Base-by-base conservation (phyloP, 2,797 vertebrate genomes). In the Sebastes hopkinsi region DNA sequence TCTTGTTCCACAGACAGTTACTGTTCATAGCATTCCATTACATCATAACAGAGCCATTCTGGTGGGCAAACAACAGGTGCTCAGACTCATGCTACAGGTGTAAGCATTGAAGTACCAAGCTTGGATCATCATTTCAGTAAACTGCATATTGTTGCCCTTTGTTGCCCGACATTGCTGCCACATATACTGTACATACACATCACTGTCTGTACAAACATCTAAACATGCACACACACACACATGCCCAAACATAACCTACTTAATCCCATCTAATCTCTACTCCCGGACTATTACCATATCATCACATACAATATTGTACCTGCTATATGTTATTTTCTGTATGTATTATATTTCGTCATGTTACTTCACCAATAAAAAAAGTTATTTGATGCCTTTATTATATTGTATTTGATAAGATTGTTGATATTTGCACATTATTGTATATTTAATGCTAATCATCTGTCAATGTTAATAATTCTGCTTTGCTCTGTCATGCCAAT, bases 61-160 rank as follows among this genome's bases (percentile, higher is more conserved):
- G 60, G 22, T 67, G 50, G 61, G 67, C 81, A 89, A 88, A 83
- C 88, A 90, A 85, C 88, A 85, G 88, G 82, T 87, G 86, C 62
- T 75, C 32, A 67, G 8, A 82, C 23, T 59, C 13, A 16, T n/a
- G 2, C 38, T 83, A 38, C 82, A 87, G 80, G 76, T 90, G 84
- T 16, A 72, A 46, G 60, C 46, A 52, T 9, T 52, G 46, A 25
- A n/a, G 16, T 20, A 30, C 58, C 22, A 80, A 54, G 56, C 52
- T 8, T 69, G 56, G 29, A 72, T 68, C 56, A 79, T 68, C 30
- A 25, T 46, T 80, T 81, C 9, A 67, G 59, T 54, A n/a, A 62
- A 62, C 32, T 22, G 61, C 32, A 62, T 30, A 34, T 32, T n/a
- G 56, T 12, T 20, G 5, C 18, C 30, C 52, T 50, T 18, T 50